These are phyloP conservation scores for Rhinichthys klamathensis DNA, from an alignment of 2,113 vertebrate species.

Conservation along the genomic window DNA sequence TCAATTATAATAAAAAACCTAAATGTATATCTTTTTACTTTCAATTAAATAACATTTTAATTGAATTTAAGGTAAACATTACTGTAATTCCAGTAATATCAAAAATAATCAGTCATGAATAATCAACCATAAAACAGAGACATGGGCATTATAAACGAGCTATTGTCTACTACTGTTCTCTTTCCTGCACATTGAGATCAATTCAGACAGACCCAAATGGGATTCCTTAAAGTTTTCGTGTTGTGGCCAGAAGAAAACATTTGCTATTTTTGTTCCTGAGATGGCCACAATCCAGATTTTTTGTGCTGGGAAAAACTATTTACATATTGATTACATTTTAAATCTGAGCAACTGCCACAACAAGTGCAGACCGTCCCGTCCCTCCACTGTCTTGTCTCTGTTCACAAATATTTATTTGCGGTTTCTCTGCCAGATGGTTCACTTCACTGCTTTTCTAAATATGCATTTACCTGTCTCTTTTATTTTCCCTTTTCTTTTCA, in stretches of 20 bases:
- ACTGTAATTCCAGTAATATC: background rate
- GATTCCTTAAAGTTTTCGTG: background rate
- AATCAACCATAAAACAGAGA: background rate
- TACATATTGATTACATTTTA: slow-evolving; percentile 58
- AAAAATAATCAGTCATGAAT: background rate
- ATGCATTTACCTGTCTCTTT: slow-evolving; percentile 18
- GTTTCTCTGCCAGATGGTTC: slow-evolving; percentile 6
- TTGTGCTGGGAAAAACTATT: slow-evolving; percentile 41
- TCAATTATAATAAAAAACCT: background rate
- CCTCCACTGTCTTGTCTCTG: background rate
- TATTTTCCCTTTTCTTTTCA: background rate
- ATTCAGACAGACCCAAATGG: slow-evolving; percentile 1
- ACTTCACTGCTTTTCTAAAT: slow-evolving; percentile 35
- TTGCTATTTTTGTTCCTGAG: slow-evolving; percentile 11
- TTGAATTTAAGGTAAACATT: background rate
- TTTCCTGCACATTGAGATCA: slow-evolving; percentile 15
- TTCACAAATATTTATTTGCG: slow-evolving; percentile 24
- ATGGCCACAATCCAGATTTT: slow-evolving; percentile 6
- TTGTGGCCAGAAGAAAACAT: background rate
- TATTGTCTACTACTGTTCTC: background rate
- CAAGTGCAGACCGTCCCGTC: background rate
- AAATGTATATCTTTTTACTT: no score
- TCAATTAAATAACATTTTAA: background rate
- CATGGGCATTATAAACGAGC: slow-evolving; percentile 1
- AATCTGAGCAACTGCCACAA: slow-evolving; percentile 32